phyloP scores from a whole-genome alignment of 2,113 vertebrate genomes.

The Triplophysa siluroides region DNA sequence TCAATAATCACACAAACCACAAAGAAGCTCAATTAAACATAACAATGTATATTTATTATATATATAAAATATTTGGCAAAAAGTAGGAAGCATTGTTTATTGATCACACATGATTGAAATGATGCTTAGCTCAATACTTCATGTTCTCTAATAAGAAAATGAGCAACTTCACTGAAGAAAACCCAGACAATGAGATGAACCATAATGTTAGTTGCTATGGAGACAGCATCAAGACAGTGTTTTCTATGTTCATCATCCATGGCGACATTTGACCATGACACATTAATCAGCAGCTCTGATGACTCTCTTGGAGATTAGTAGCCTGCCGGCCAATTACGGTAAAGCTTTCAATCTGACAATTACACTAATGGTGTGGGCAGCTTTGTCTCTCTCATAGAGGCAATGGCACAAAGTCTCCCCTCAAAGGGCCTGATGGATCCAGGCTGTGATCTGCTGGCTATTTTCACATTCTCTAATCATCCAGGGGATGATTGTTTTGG shows the following conservation, averaged over 20 bases:
- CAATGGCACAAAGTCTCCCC: background rate
- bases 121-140: too few relatives aligned
- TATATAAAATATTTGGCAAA: too few relatives aligned
- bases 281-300: slow-evolving; percentile 50
- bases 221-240: slow-evolving; percentile 33
- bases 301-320: slow-evolving; percentile 43
- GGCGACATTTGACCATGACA: slow-evolving; percentile 48
- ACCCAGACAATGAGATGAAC: slow-evolving; percentile 31
- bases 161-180: slow-evolving; percentile 5
- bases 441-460: slow-evolving; percentile 21
- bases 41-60: too few relatives aligned
- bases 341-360: slow-evolving; percentile 39
- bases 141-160: background rate
- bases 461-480: slow-evolving; percentile 43
- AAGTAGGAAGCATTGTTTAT: background rate
- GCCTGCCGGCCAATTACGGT: slow-evolving; percentile 47
- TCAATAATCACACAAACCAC: too few relatives aligned
- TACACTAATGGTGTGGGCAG: slow-evolving; percentile 42
- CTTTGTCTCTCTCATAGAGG: slow-evolving; percentile 46
- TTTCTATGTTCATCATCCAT: slow-evolving; percentile 36
- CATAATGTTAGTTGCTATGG: slow-evolving; percentile 48
- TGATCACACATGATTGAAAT: background rate
- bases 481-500: slow-evolving; percentile 24
- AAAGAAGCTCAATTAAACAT: too few relatives aligned
- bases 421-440: slow-evolving; percentile 33